Base-by-base conservation (phyloP, 2,797 vertebrate species). In the Cossypha caffra region DNA sequence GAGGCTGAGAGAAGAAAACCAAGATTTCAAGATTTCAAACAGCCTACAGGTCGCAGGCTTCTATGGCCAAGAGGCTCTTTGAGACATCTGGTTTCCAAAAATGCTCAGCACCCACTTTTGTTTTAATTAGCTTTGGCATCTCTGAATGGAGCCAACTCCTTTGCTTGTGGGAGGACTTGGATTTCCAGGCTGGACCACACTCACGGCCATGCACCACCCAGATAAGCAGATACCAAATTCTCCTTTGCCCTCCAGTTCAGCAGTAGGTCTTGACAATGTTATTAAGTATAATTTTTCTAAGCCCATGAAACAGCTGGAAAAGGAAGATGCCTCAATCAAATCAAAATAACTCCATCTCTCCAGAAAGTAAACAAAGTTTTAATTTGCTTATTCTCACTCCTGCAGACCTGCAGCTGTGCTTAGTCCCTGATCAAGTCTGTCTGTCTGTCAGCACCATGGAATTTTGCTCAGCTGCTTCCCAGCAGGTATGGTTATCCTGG, bases 51-150 rank as follows among this genome's bases (percentile, higher is more conserved):
- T 24, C 12, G 2, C 35, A 54, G 52, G 67, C 63, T 88, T 47
- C 91, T 75, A 3, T 76, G 29, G 51, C 66, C 78, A 50, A 84
- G 76, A 16, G 69, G 66, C 52, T 66, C 1, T 73, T 86, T 11
- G 54, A 86, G 91, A 88, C 75, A 89, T 54, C 77, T 93, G 92
- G 48, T 94, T 93, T 73, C 64, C 79, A 91, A 83, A 90, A 92
- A 80, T 84, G 62, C 54, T 73, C 68, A 69, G 50, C 29, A 14
- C 67, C 21, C 35, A 35, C 89, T 91, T 92, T 47, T 87, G 47
- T 66, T 91, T 93, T 88, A 90, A 91, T 77, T 45, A 77, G 78
- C 61, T 82, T 20, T 80, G 91, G 89, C 66, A 73, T 63, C 64
- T 68, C 81, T 83, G 78, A 85, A 92, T 91, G 64, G 17, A 54